Percentiles rank a stretch among this genome's conserved stretches.
phyloP scores from a whole-genome alignment of 2,113 vertebrate species.

The Hipposideros armiger region DNA sequence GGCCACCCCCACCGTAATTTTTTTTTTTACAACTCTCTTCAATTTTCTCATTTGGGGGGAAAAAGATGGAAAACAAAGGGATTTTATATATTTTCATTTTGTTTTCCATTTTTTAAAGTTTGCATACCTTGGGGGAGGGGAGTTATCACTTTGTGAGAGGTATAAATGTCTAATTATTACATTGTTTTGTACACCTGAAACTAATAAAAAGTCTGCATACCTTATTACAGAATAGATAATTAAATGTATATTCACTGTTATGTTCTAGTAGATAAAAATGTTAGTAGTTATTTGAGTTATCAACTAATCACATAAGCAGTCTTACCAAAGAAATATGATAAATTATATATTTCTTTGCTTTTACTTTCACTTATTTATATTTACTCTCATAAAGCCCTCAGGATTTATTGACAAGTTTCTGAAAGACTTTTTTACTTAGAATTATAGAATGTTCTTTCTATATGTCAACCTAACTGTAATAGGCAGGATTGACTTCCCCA shows the following conservation, averaged over 20 bases:
- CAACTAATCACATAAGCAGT: background rate
- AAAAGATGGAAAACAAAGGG: constrained; percentile 4
- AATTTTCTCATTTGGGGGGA: background rate
- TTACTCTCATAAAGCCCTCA: background rate
- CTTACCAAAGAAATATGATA: background rate
- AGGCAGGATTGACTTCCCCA: background rate
- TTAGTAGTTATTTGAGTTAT: background rate
- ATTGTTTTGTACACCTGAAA: too few relatives aligned
- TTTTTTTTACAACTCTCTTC: background rate
- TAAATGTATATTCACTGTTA: background rate
- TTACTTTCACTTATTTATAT: background rate
- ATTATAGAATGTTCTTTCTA: background rate
- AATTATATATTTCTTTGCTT: background rate
- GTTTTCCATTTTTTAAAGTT: background rate
- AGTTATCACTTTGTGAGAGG: too few relatives aligned
- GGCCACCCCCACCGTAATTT: too few relatives aligned
- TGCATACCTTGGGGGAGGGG: background rate
- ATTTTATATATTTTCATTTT: background rate
- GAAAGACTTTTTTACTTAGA: background rate
- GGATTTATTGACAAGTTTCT: constrained; percentile 18
- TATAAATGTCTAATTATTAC: too few relatives aligned
- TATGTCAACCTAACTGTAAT: background rate
- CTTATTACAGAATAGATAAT: background rate
- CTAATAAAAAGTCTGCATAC: background rate
- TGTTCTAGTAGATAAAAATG: background rate